A percentile compares a stretch with the other conserved stretches of the same genome.
phyloP scores from a whole-genome alignment of 2,797 vertebrate genomes.

The Peromyscus aztecus region DNA sequence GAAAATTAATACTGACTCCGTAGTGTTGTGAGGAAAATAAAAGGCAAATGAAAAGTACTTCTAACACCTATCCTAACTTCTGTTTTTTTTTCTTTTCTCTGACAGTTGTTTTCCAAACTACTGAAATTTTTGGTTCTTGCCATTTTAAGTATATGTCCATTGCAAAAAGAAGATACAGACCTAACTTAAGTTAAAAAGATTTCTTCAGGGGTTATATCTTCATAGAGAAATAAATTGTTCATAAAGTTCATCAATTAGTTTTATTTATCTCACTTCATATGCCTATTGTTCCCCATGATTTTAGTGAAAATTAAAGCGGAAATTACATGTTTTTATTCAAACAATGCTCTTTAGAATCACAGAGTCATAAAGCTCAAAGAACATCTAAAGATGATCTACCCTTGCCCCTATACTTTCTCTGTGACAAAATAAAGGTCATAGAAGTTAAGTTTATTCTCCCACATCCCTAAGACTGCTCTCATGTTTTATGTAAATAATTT shows the following conservation, averaged over 20 bases:
- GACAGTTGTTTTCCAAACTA: slow-evolving; percentile 33
- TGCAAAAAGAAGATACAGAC: slow-evolving; percentile 27
- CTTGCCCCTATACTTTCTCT: neutral
- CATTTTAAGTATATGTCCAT: slow-evolving; percentile 43
- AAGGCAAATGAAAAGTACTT: neutral
- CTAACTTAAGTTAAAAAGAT: slow-evolving; percentile 31
- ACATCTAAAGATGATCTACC: slow-evolving; percentile 20
- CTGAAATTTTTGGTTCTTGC: slow-evolving; percentile 20
- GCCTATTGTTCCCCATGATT: neutral
- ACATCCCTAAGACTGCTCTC: neutral
- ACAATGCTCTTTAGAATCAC: neutral
- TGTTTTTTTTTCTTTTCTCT: slow-evolving; percentile 44
- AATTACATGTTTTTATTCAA: slow-evolving; percentile 36
- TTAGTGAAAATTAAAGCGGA: slow-evolving; percentile 60
- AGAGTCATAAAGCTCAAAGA: neutral
- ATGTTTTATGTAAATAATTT: slow-evolving; percentile 51
- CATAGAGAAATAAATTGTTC: neutral
- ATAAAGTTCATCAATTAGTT: slow-evolving; percentile 14
- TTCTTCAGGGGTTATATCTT: neutral
- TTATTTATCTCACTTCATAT: slow-evolving; percentile 12
- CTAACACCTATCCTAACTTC: neutral
- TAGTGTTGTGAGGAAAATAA: slow-evolving; percentile 44
- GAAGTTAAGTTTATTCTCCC: neutral
- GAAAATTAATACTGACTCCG: slow-evolving; percentile 51
- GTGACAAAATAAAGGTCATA: slow-evolving; percentile 34